Conservation (phyloP, 2,797 vertebrate species). For the Sarcophilus harrisii region DNA sequence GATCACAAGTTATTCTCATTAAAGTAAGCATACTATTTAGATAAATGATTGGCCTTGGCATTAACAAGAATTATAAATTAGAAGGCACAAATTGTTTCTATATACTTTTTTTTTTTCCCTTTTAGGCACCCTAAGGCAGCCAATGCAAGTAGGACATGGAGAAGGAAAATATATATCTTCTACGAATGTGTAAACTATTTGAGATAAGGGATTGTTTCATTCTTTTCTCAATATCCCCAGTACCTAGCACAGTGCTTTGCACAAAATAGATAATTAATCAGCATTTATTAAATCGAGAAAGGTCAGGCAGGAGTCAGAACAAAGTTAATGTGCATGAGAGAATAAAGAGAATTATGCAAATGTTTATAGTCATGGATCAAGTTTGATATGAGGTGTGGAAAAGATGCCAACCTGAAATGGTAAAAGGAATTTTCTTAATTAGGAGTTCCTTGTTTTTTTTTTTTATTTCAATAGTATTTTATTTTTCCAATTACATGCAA, state of each 20-base stretch:
- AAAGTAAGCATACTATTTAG: not conserved
- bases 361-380: not conserved
- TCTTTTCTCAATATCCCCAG: not conserved
- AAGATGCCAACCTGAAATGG: not conserved
- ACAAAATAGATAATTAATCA: not conserved
- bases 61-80: not conserved
- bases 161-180: not conserved
- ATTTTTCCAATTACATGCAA: too few species aligned
- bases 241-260: not conserved
- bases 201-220: not conserved
- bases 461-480: too few species aligned
- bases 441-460: not conserved
- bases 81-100: not conserved
- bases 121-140: not conserved
- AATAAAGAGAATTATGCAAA: not conserved
- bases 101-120: not conserved
- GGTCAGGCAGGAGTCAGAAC: not conserved
- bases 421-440: not conserved
- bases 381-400: not conserved
- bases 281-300: not conserved
- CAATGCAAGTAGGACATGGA: not conserved
- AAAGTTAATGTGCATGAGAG: not conserved
- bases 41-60: not conserved
- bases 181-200: not conserved
- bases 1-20: not conserved